Evolutionary conservation across 2,888 invertebrate species (phyloP), one percentile per base, ranked within the genome.

Genomic region (Biston stratarius): DNA sequence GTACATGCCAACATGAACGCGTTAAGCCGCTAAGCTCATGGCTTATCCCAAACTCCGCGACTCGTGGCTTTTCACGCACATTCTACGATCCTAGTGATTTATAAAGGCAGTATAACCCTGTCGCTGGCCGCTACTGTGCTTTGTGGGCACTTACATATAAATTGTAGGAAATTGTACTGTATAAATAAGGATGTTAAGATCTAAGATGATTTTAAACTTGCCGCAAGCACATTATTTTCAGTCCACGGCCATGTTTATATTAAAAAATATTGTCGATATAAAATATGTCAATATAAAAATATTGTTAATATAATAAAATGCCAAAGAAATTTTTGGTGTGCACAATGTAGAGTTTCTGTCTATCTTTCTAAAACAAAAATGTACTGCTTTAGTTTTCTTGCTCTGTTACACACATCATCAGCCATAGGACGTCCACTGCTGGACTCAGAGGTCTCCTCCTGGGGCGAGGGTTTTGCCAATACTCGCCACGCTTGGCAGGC

Each of bases 51-150:
- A 12, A 62, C 66, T 40, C 53, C 48, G 48, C 73, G 76, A 78
- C 76, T 75, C 78, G 80, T 79, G 82, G 86, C 83, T 88, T 90
- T 92, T 89, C 92, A 92, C 92, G 91, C 91, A 91, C 92, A 92
- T 91, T 89, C 90, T 90, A 90, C 92, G 90, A 90, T 92, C 86
- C 88, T 83, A 84, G 87, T 92, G 92, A 92, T 92, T 91, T 92
- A 92, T 86, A 77, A 80, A 74, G 77, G 86, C 88, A 78, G 87
- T 89, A 89, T 85, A 86, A 86, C 83, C 83, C 49, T 14, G 36
- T 73, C 70, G 67, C 62, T 56, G 64, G 73, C 57, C 57, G 64
- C 42, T 62, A 51, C 49, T 40, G 52, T 53, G 47, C 24, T 60
- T 38, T 55, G 40, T 34, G 45, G 53, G 14, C 49, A 58, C n/a